phyloP scores from a whole-genome alignment of 1,140 invertebrate species.

The Thaumetopoea pityocampa region DNA sequence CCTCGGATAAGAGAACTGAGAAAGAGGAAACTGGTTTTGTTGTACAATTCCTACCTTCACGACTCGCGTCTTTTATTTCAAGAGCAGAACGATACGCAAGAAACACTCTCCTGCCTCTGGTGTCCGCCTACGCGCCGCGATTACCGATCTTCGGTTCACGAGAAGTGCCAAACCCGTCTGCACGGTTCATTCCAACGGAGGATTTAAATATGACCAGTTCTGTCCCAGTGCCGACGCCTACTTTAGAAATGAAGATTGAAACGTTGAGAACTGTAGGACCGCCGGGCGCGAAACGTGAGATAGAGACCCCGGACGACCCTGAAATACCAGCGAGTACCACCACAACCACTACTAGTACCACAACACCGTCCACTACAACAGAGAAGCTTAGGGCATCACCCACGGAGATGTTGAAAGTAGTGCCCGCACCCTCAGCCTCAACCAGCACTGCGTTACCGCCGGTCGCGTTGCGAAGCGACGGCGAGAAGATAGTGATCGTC shows the following conservation, averaged over 20 bases:
- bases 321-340: constrained; percentile 51
- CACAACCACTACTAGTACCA: constrained; percentile 31
- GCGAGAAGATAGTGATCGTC: constrained; percentile 70
- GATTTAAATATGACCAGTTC: constrained; percentile 52
- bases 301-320: constrained; percentile 61
- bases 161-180: constrained; percentile 50
- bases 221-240: constrained; percentile 59
- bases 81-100: constrained; percentile 88
- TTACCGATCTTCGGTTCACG: constrained; percentile 77
- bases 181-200: constrained; percentile 66
- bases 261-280: constrained; percentile 58
- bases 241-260: constrained; percentile 71
- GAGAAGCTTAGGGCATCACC: constrained; percentile 42
- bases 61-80: constrained; percentile 85
- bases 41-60: constrained; percentile 86
- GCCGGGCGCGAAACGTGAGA: constrained; percentile 53
- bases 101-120: constrained; percentile 83
- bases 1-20: constrained; percentile 42
- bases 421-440: constrained; percentile 47
- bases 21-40: constrained; percentile 77
- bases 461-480: constrained; percentile 55
- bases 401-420: constrained; percentile 55
- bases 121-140: constrained; percentile 85
- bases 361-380: constrained; percentile 33
- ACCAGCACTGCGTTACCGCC: constrained; percentile 66